Percentiles rank a stretch among this genome's conserved stretches.
Conservation (phyloP, 2,113 vertebrate genomes). For the Protobothrops flavoviridis region DNA sequence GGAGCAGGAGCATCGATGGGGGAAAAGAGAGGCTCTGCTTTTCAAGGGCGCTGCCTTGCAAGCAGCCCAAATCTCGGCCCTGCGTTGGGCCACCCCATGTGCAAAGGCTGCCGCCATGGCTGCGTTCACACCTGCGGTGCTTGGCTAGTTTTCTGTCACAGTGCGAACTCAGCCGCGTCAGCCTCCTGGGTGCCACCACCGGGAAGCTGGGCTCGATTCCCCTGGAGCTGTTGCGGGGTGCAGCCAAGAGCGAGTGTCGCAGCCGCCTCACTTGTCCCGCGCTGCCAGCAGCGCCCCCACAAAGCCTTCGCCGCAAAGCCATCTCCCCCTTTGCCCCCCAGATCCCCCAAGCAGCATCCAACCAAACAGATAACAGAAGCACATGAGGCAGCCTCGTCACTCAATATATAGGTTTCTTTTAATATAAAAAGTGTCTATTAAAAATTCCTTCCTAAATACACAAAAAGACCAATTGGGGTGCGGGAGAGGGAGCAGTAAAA, state of each 20-base stretch:
- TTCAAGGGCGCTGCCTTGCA: too few species aligned
- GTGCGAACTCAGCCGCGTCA: not conserved
- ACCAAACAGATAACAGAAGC: conserved; percentile 10
- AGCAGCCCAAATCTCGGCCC: too few species aligned
- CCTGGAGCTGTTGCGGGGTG: not conserved
- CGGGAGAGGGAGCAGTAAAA: not conserved
- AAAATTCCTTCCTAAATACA: conserved; percentile 59
- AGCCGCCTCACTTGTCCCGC: not conserved
- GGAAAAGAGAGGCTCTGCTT: too few species aligned
- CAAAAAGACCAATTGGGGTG: conserved; percentile 38
- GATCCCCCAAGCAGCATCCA: not conserved
- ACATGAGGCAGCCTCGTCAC: not conserved
- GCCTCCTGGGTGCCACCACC: not conserved
- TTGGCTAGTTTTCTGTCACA: not conserved
- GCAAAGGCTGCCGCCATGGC: not conserved
- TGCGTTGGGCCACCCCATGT: not conserved
- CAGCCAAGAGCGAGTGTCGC: not conserved
- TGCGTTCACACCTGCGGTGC: not conserved
- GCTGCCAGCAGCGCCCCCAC: not conserved
- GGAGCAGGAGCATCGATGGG: too few species aligned
- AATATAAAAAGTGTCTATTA: conserved; percentile 49
- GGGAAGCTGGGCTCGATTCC: too few species aligned
- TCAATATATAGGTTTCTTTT: conserved; percentile 25
- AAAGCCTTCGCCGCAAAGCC: not conserved
- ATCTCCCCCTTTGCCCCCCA: not conserved